Evolutionary conservation across 1,140 invertebrate genomes (phyloP).

Genomic region (Conopomorpha cramerella): DNA sequence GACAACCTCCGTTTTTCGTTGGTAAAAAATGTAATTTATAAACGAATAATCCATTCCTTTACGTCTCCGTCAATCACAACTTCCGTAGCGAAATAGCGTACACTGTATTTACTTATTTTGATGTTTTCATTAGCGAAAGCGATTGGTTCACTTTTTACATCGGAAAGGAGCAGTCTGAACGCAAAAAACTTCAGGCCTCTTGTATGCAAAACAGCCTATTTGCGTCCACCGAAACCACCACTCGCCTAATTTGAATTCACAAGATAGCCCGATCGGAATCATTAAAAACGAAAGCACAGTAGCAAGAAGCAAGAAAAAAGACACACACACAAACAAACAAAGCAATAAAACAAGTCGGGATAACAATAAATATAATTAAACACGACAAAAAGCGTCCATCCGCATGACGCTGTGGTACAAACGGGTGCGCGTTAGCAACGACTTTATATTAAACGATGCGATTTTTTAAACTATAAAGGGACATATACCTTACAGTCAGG

Average conservation of each 20-base stretch:
- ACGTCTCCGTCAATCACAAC: too few species aligned
- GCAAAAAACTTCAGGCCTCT: too few species aligned
- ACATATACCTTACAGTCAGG: constrained; percentile 12
- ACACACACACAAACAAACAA: constrained; percentile 31
- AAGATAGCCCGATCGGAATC: constrained; percentile 37
- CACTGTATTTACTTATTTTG: too few species aligned
- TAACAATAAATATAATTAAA: constrained; percentile 59
- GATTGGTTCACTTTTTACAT: too few species aligned
- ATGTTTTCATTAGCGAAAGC: constrained; percentile 29
- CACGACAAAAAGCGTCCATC: constrained; percentile 48
- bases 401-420: constrained; percentile 39
- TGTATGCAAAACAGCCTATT: constrained; percentile 42
- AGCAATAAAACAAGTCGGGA: constrained; percentile 54
- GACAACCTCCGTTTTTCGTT: too few species aligned
- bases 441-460: constrained; percentile 29
- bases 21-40: too few species aligned
- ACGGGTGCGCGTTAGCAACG: constrained; percentile 24
- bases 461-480: constrained; percentile 10
- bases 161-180: too few species aligned
- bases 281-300: constrained; percentile 48
- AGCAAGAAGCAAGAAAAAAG: constrained; percentile 36
- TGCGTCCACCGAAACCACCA: constrained; percentile 41
- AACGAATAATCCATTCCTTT: too few species aligned
- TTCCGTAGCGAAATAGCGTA: too few species aligned
- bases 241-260: constrained; percentile 50